Conservation (phyloP, 2,113 vertebrate genomes). For the Octodon degus region DNA sequence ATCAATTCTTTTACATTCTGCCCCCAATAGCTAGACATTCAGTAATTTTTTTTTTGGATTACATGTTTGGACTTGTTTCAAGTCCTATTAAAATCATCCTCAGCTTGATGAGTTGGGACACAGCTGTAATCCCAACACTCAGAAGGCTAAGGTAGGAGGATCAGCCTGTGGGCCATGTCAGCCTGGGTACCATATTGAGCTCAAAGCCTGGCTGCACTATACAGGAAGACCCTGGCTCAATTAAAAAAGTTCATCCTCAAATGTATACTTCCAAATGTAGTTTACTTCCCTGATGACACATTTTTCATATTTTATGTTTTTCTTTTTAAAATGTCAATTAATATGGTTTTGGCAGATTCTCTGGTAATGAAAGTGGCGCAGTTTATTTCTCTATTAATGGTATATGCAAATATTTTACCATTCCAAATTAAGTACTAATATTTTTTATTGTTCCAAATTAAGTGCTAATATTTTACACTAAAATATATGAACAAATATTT, state of each 20-base stretch:
- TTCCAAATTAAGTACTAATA: slow-evolving; percentile 31
- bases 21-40: not conserved
- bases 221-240: not conserved
- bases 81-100: not conserved
- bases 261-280: not conserved
- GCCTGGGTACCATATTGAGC: not conserved
- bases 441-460: slow-evolving; percentile 31
- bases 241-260: not conserved
- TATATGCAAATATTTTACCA: not conserved
- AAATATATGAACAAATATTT: not conserved
- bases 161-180: not conserved
- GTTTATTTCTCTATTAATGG: not conserved
- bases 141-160: not conserved
- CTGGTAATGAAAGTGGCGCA: not conserved
- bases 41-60: not conserved
- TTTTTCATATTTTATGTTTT: not conserved
- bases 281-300: not conserved
- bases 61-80: slow-evolving; percentile 10
- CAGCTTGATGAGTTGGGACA: not conserved
- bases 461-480: not conserved
- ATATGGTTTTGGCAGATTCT: not conserved
- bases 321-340: slow-evolving; percentile 25
- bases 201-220: not conserved
- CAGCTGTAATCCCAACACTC: not conserved
- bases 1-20: not conserved